A percentile compares a stretch with the other conserved stretches of the same genome.
phyloP scores from a whole-genome alignment of 1,140 invertebrate genomes.

The Diuraphis noxia region DNA sequence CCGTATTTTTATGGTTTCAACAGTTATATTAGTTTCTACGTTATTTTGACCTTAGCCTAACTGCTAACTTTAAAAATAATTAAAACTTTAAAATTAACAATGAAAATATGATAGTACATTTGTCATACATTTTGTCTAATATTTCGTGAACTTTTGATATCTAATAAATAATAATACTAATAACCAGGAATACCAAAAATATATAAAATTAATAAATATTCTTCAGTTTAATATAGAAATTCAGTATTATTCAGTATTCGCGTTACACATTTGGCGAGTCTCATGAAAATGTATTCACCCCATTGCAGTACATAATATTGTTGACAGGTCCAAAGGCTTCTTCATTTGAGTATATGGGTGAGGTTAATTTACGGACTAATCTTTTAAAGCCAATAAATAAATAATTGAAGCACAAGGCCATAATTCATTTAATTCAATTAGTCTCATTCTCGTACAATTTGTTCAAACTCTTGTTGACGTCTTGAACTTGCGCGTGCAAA shows the following conservation, averaged over 20 bases:
- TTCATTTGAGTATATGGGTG: not conserved
- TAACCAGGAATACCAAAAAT: not conserved
- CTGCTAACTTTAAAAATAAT: too few species aligned
- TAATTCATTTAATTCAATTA: conserved; percentile 48
- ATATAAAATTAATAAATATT: not conserved
- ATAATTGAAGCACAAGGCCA: conserved; percentile 39
- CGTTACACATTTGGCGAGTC: not conserved
- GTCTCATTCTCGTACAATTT: conserved; percentile 29
- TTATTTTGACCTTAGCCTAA: not conserved
- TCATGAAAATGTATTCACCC: not conserved
- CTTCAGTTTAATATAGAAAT: too few species aligned
- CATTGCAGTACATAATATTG: not conserved
- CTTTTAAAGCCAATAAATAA: conserved; percentile 25
- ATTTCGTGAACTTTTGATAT: not conserved
- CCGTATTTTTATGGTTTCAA: not conserved
- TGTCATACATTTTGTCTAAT: not conserved
- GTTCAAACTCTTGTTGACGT: conserved; percentile 18
- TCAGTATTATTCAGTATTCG: not conserved
- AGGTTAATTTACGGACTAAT: conserved; percentile 43
- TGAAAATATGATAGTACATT: not conserved
- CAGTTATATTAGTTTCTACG: not conserved
- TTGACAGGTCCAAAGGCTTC: not conserved
- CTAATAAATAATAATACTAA: not conserved
- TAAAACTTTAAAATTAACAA: not conserved
- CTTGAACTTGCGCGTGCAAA: not conserved